Evolutionary conservation across 2,888 invertebrate genomes (phyloP).

Genomic region (Cryptocephalus moraei): DNA sequence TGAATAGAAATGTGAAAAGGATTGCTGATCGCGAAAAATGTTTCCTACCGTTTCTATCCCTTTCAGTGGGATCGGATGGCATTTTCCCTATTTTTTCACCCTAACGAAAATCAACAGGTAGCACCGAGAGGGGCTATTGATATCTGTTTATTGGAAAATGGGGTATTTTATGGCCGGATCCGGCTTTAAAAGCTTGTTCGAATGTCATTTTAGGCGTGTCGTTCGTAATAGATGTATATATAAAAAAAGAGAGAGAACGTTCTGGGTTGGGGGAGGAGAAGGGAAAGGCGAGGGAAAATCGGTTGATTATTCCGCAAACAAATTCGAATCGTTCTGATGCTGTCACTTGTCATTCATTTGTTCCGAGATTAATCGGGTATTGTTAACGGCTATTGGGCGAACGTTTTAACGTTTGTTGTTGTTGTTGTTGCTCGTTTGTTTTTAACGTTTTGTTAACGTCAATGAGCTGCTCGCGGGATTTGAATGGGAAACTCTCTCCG

Average conservation of each 20-base stretch:
- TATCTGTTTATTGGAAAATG: constrained; percentile 42
- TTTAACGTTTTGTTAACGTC: constrained; percentile 21
- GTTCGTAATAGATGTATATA: constrained; percentile 2
- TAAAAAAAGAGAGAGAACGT: constrained; percentile 3
- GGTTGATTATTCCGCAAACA: constrained; percentile 6
- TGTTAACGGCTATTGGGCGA: constrained; percentile 25
- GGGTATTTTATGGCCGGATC: constrained; percentile 36
- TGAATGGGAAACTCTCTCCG: constrained; percentile 12
- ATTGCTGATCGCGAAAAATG: too few relatives aligned
- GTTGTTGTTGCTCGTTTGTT: constrained; percentile 17
- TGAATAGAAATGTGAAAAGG: too few relatives aligned
- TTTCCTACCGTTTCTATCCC: too few relatives aligned
- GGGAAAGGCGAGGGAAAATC: too few relatives aligned
- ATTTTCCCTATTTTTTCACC: constrained; percentile 19
- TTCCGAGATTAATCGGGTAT: constrained; percentile 26
- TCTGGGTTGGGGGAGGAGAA: constrained; percentile 1
- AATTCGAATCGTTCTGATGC: constrained; percentile 16
- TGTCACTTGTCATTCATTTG: constrained; percentile 29
- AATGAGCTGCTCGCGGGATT: constrained; percentile 16
- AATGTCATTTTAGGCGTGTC: constrained; percentile 22
- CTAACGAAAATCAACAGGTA: constrained; percentile 36
- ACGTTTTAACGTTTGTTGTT: constrained; percentile 20
- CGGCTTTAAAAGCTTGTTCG: constrained; percentile 30
- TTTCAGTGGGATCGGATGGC: too few relatives aligned
- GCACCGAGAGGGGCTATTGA: constrained; percentile 29